Percentiles rank a stretch among this genome's conserved stretches.
Conservation (phyloP, 2,888 invertebrate genomes). For the Tricholauxania praeusta region DNA sequence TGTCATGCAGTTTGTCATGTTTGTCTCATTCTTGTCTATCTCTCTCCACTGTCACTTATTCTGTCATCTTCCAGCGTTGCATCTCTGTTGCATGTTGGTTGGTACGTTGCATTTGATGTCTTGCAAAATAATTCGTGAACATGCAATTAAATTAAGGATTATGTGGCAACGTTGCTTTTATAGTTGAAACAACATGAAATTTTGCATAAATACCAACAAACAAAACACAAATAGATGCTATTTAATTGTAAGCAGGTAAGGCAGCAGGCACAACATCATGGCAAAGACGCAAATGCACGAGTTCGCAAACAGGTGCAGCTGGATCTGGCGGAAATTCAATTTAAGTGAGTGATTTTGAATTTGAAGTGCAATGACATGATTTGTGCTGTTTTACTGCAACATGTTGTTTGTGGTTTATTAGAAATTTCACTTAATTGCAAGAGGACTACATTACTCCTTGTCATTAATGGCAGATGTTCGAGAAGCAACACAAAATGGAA, state of each 20-base stretch:
- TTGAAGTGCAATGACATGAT: not conserved
- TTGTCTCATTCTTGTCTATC: no score
- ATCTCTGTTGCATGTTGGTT: not conserved
- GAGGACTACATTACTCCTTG: no score
- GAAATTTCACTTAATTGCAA: not conserved
- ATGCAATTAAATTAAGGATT: constrained; percentile 27
- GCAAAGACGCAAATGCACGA: not conserved
- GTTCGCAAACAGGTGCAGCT: not conserved
- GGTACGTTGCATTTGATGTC: not conserved
- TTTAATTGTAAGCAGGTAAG: not conserved
- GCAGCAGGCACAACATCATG: not conserved
- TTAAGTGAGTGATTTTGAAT: not conserved
- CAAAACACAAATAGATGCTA: not conserved
- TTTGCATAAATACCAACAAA: not conserved
- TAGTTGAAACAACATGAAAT: not conserved
- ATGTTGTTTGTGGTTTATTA: constrained; percentile 10
- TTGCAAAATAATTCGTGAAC: constrained; percentile 14
- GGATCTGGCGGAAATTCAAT: constrained; percentile 9
- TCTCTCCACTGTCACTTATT: no score
- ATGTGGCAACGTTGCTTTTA: constrained; percentile 8
- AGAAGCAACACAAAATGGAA: no score
- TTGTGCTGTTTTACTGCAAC: constrained; percentile 3
- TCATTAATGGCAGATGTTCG: no score
- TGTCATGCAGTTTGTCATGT: no score
- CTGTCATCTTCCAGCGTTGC: not conserved